phyloP scores from a whole-genome alignment of 2,113 vertebrate species.

The Acinonyx jubatus region DNA sequence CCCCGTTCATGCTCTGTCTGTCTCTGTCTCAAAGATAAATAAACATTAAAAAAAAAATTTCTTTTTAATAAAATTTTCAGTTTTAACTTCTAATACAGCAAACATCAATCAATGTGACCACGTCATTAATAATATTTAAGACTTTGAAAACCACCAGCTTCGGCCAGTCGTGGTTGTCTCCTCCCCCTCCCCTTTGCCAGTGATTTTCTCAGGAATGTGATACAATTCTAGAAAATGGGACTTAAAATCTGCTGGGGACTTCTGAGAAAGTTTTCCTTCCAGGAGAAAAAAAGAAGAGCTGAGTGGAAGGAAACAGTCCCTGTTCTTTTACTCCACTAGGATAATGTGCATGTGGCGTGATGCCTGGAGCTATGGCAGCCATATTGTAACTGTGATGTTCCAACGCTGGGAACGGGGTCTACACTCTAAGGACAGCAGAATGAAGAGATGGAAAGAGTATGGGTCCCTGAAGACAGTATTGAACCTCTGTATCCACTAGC shows the following conservation, averaged over 20 bases:
- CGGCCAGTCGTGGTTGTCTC: background rate
- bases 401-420: background rate
- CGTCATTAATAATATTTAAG: background rate
- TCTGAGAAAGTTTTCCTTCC: background rate
- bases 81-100: background rate
- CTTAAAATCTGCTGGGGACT: background rate
- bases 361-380: background rate
- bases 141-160: background rate
- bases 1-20: no score
- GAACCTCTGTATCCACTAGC: background rate
- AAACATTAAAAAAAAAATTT: no score
- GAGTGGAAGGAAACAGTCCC: background rate
- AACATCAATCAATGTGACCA: background rate
- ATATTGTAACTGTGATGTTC: background rate
- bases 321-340: background rate
- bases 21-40: no score
- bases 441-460: background rate
- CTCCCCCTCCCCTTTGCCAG: background rate
- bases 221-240: background rate
- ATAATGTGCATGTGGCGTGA: background rate
- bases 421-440: background rate
- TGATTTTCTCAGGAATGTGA: slow-evolving; percentile 6
- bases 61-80: background rate
- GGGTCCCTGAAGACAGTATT: background rate
- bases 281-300: background rate